phyloP scores from a whole-genome alignment of 1,140 invertebrate species.

The Sycophila sp. region DNA sequence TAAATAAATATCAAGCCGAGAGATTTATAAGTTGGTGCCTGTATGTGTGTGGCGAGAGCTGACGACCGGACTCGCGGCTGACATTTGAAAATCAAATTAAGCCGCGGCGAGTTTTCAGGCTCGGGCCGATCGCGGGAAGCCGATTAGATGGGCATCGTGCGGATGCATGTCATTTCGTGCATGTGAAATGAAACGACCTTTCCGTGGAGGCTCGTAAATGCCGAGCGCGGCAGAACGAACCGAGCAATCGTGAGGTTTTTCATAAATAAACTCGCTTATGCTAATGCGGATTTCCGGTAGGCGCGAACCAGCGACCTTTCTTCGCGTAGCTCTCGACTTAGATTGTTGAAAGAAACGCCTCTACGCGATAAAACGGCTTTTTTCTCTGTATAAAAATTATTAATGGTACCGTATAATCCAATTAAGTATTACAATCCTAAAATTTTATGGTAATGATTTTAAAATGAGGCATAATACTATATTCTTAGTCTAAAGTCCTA shows the following conservation, averaged over 20 bases:
- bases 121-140: background rate
- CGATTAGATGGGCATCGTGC: slow-evolving; percentile 15
- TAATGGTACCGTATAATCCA: no score
- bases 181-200: background rate
- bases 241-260: slow-evolving; percentile 19
- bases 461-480: no score
- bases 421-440: no score
- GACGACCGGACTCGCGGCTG: background rate
- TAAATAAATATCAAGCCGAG: no score
- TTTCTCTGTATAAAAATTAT: no score
- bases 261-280: slow-evolving; percentile 9
- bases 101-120: no score
- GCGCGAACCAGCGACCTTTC: background rate
- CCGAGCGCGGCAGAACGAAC: background rate
- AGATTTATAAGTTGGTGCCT: no score
- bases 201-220: background rate
- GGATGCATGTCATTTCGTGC: background rate
- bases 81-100: slow-evolving; percentile 22
- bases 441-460: no score
- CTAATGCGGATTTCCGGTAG: slow-evolving; percentile 19
- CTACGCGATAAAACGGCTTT: no score
- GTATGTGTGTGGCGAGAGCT: background rate
- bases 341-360: no score
- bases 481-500: no score
- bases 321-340: no score